These are phyloP conservation scores for Monopis laevigella DNA, from an alignment of 2,888 invertebrate genomes.

Conservation along the genomic window DNA sequence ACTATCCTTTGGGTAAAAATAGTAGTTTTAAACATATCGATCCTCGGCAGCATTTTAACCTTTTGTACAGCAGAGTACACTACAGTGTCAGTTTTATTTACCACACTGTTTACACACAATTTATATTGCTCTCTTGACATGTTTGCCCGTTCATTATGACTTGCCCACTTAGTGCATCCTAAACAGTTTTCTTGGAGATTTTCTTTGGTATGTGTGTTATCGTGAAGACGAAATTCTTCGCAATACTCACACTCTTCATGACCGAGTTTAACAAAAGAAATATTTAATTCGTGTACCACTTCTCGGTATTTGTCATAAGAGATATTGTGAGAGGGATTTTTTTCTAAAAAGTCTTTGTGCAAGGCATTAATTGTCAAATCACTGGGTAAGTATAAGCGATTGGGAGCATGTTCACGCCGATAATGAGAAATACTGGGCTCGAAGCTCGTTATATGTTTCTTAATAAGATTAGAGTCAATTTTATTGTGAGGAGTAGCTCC, in stretches of 20 bases:
- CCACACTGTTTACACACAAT: neutral
- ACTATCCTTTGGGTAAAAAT: neutral
- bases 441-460: neutral
- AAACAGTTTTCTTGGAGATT: conserved; percentile 12
- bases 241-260: conserved; percentile 19
- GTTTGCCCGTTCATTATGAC: conserved; percentile 9
- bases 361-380: conserved; percentile 14
- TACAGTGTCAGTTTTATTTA: neutral
- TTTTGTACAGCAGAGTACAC: neutral
- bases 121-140: conserved; percentile 15
- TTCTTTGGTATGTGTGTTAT: conserved; percentile 17
- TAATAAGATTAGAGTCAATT: neutral
- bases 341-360: conserved; percentile 15
- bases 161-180: conserved; percentile 15
- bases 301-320: conserved; percentile 17
- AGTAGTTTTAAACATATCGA: neutral
- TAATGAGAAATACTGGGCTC: neutral
- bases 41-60: neutral
- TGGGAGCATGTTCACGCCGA: conserved; percentile 2
- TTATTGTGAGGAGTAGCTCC: neutral
- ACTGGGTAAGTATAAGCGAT: conserved; percentile 15
- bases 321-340: conserved; percentile 13
- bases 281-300: conserved; percentile 15
- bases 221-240: conserved; percentile 17
- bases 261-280: conserved; percentile 17